Evolutionary conservation across 1,140 invertebrate genomes (phyloP).

Genomic region (Laupala kohalensis): DNA sequence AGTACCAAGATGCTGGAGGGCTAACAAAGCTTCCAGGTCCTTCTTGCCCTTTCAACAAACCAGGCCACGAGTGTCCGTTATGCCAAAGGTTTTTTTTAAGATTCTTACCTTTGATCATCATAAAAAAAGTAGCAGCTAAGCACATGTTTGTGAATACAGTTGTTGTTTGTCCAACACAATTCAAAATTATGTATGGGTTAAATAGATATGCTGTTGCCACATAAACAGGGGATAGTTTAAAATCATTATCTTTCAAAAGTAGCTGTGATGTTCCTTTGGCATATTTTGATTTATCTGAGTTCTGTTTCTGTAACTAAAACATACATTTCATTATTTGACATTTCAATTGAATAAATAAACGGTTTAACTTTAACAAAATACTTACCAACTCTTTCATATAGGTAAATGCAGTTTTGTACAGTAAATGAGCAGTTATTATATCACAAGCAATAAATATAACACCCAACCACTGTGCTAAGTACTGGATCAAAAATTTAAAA

Average conservation of each 20-base stretch:
- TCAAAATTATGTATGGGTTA: slow-evolving; percentile 82
- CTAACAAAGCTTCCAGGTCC: too few relatives aligned
- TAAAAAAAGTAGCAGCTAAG: slow-evolving; percentile 51
- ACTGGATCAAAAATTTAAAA: slow-evolving; percentile 56
- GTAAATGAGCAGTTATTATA: slow-evolving; percentile 53
- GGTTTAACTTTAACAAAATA: not conserved
- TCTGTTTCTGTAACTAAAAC: slow-evolving; percentile 18
- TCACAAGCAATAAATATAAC: slow-evolving; percentile 60
- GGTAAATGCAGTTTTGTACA: slow-evolving; percentile 50
- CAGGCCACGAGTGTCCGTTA: too few relatives aligned
- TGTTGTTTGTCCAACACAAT: slow-evolving; percentile 82
- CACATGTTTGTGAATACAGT: slow-evolving; percentile 81
- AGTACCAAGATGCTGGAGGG: too few relatives aligned
- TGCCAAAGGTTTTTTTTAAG: not conserved
- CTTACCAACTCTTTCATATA: slow-evolving; percentile 49
- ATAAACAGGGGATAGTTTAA: slow-evolving; percentile 42
- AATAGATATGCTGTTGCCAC: slow-evolving; percentile 75
- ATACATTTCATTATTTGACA: not conserved
- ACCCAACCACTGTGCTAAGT: slow-evolving; percentile 39
- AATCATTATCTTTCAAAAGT: slow-evolving; percentile 39
- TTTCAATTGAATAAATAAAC: not conserved
- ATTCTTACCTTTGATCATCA: slow-evolving; percentile 45
- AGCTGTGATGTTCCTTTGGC: slow-evolving; percentile 42
- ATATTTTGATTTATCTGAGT: slow-evolving; percentile 30
- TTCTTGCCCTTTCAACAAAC: too few relatives aligned